Evolutionary conservation across 2,113 vertebrate species (phyloP).

Genomic region (Bubalus kerabau): DNA sequence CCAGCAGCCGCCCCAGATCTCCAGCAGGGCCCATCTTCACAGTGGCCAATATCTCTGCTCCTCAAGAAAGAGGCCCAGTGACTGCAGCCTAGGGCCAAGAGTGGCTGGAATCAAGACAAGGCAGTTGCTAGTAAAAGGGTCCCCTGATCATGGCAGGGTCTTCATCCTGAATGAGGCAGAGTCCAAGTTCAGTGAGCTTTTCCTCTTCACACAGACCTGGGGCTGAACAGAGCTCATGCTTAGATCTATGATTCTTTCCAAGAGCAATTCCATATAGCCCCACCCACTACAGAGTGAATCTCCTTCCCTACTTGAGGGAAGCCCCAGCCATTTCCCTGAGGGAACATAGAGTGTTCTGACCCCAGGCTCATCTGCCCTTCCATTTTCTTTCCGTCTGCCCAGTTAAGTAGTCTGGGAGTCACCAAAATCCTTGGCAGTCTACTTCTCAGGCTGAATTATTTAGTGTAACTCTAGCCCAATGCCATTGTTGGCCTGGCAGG

Average conservation of each 20-base stretch:
- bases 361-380: background rate
- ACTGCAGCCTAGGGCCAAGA: background rate
- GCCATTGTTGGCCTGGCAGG: background rate
- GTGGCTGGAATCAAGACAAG: background rate
- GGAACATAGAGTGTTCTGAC: background rate
- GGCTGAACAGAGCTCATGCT: background rate
- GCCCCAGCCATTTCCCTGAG: background rate
- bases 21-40: background rate
- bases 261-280: fast-evolving
- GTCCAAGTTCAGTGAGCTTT: background rate
- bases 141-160: background rate
- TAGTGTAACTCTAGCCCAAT: background rate
- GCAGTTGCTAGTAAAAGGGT: background rate
- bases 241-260: background rate
- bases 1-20: background rate
- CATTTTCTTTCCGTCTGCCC: background rate
- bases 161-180: background rate
- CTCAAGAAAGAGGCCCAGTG: fast-evolving
- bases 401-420: too few species aligned
- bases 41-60: background rate
- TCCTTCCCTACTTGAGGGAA: background rate
- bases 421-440: background rate
- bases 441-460: background rate
- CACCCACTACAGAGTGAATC: background rate
- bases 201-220: background rate